phyloP scores from a whole-genome alignment of 2,888 invertebrate species.

The Meteorus colon region DNA sequence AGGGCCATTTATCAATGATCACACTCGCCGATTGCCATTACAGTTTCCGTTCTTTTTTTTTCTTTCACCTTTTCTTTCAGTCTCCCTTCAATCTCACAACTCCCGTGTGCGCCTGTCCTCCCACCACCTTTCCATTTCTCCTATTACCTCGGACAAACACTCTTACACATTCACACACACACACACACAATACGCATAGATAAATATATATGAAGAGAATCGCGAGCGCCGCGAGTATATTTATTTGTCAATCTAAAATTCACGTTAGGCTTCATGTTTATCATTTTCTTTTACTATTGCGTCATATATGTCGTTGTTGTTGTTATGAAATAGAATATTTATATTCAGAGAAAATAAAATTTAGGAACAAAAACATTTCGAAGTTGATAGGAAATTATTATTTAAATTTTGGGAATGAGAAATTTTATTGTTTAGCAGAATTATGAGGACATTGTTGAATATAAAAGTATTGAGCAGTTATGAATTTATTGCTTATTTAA shows the following conservation, averaged over 20 bases:
- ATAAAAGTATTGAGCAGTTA: too few species aligned
- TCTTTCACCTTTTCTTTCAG: constrained; percentile 18
- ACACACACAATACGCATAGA: too few species aligned
- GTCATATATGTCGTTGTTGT: too few species aligned
- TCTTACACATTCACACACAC: background rate
- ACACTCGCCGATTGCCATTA: constrained; percentile 64
- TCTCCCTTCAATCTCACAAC: constrained; percentile 28
- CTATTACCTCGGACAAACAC: background rate
- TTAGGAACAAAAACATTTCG: too few species aligned
- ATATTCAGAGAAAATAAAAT: too few species aligned
- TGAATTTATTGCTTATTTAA: too few species aligned
- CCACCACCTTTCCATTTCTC: constrained; percentile 33
- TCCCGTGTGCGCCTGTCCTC: constrained; percentile 52
- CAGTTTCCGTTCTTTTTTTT: constrained; percentile 48
- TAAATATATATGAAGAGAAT: constrained; percentile 74
- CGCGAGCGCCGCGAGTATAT: constrained; percentile 64
- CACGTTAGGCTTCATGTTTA: background rate
- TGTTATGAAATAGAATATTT: too few species aligned
- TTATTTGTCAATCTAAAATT: background rate
- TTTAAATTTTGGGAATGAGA: too few species aligned
- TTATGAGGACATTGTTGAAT: too few species aligned
- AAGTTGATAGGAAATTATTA: too few species aligned
- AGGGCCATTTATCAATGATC: constrained; percentile 65
- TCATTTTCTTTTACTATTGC: background rate
- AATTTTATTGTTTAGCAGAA: too few species aligned